A percentile compares a stretch with the other conserved stretches of the same genome.
phyloP scores from a whole-genome alignment of 2,113 vertebrate species.

The Istiophorus platypterus region DNA sequence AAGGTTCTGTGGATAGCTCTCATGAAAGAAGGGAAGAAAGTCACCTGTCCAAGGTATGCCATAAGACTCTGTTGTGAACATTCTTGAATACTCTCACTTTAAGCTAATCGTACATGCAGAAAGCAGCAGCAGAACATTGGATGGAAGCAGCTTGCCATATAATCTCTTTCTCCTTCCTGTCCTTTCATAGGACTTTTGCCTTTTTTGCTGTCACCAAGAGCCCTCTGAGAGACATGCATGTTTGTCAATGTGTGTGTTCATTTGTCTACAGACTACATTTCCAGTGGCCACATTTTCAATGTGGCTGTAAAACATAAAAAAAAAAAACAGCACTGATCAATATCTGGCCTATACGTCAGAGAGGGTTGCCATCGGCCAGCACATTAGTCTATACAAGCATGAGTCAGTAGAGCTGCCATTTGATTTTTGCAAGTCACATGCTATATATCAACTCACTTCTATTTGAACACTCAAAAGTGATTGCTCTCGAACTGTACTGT shows the following conservation, averaged over 20 bases:
- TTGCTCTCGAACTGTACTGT: constrained; percentile 35
- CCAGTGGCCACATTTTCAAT: not conserved
- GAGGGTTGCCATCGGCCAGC: not conserved
- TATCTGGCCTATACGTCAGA: not conserved
- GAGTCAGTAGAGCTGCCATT: constrained; percentile 41
- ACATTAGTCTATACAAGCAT: not conserved
- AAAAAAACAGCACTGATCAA: constrained; percentile 3
- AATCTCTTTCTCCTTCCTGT: not conserved
- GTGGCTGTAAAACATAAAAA: not conserved
- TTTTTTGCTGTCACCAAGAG: not conserved
- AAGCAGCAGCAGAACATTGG: not conserved
- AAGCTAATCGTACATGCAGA: too few species aligned
- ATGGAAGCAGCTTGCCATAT: not conserved
- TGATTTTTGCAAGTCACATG: constrained; percentile 43
- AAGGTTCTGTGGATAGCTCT: not conserved
- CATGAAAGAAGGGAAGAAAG: not conserved
- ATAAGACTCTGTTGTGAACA: constrained; percentile 3
- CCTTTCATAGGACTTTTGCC: not conserved
- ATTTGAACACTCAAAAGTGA: constrained; percentile 19
- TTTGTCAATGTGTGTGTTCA: not conserved
- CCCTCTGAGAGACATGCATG: not conserved
- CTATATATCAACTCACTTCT: not conserved
- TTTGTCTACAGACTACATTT: not conserved
- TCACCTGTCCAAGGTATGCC: not conserved
- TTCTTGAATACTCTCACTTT: not conserved